Base-by-base conservation (phyloP, 2,113 vertebrate genomes). In the Entomyzon cyanotis region DNA sequence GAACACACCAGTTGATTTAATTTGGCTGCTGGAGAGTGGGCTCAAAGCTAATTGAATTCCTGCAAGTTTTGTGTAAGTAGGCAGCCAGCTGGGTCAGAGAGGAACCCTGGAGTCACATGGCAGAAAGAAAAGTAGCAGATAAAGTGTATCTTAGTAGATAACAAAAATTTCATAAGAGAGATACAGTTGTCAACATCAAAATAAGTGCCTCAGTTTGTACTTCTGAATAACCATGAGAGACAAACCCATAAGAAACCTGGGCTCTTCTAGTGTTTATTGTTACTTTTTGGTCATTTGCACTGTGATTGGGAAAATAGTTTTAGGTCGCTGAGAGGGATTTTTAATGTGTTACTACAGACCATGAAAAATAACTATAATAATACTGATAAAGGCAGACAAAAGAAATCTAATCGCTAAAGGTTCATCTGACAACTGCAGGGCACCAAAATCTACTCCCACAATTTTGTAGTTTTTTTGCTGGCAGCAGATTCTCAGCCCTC, bases 11-110 rank as follows among this genome's bases (percentile, higher is more conserved):
- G 49, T 77, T 86, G 79, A 90, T 94, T 91, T 83, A 77, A 94
- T 88, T 92, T 90, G 88, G 50, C 50, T 93, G 83, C 77, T 53
- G 76, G 83, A 84, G 60, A 86, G 31, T 1, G 1, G 37, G 37
- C 62, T 94, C 53, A 64, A 82, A 85, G 75, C 49, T 76, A 87
- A 96, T 65, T 83, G 90, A 82, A 93, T 93, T 94, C 37, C 65
- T 94, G 12, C 22, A 64, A 58, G 70, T 76, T 76, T 79, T 83
- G 70, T 71, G 59, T 23, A 85, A 88, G 78, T 22, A 90, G 30
- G 53, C 49, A 90, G 75, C n/a, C 44, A 53, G 63, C 59, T 86
- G 59, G 79, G 76, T 63, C 42, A 88, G 55, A 93, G 59, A 77
- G 33, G 68, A 92, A 13, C 46, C 39, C 75, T 70, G 35, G 41